phyloP scores from a whole-genome alignment of 2,797 vertebrate species.

The Clarias platycephalus region DNA sequence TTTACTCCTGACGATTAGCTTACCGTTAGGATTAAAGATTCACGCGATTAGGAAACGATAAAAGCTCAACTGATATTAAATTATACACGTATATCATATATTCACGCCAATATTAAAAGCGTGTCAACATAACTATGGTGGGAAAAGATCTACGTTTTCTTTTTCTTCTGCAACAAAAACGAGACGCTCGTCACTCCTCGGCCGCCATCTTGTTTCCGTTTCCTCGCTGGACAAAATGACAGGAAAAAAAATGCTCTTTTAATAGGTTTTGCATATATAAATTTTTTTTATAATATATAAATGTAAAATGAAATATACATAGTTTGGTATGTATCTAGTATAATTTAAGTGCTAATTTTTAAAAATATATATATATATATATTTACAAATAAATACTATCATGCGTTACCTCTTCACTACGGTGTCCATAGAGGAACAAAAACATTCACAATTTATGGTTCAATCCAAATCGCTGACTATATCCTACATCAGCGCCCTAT shows the following conservation, averaged over 20 bases:
- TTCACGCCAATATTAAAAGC: not conserved
- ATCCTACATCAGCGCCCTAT: not conserved
- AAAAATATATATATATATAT: not conserved
- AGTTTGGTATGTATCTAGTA: not conserved
- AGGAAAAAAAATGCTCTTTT: not conserved
- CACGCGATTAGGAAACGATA: not conserved
- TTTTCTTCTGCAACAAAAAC: not conserved
- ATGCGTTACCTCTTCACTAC: not conserved
- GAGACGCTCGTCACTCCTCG: not conserved
- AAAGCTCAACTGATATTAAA: not conserved
- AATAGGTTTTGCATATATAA: too few relatives aligned
- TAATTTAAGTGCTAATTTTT: not conserved
- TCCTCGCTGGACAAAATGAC: conserved; percentile 55
- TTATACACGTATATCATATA: conserved; percentile 17
- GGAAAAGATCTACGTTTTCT: not conserved
- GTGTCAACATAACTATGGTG: not conserved
- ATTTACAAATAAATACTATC: too few relatives aligned
- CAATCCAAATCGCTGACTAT: not conserved
- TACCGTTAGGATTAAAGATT: conserved; percentile 17
- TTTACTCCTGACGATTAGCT: not conserved
- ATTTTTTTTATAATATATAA: not conserved
- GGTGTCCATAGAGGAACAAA: conserved; percentile 11
- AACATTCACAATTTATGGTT: not conserved
- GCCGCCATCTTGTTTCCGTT: conserved; percentile 66
- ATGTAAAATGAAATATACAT: not conserved